These are phyloP conservation scores for Ridgeia piscesae DNA, from an alignment of 1,140 invertebrate species.

Conservation along the genomic window DNA sequence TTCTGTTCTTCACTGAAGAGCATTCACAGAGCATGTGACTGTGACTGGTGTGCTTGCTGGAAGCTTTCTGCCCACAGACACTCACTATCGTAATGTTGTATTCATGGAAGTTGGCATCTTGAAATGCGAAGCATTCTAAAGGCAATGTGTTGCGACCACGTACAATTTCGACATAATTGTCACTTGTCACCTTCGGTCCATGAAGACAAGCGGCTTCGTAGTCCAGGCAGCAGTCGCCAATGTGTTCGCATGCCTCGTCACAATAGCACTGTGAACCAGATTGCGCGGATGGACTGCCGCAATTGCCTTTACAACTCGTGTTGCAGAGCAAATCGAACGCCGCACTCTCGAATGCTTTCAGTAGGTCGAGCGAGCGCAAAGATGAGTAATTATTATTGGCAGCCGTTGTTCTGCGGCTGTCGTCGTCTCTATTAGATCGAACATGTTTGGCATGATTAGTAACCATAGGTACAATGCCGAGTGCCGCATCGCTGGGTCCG, in stretches of 20 bases:
- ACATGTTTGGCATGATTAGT: background rate
- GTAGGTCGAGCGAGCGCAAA: background rate
- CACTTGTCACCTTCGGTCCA: background rate
- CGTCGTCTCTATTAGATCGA: background rate
- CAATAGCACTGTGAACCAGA: background rate
- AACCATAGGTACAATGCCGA: background rate
- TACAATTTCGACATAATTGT: background rate
- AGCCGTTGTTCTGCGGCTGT: background rate
- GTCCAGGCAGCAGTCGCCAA: constrained; percentile 8
- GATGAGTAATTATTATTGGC: background rate
- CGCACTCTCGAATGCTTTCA: background rate
- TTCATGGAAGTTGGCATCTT: background rate
- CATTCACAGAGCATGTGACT: background rate
- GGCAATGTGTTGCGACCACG: background rate
- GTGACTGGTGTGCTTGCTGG: background rate
- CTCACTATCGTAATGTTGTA: background rate
- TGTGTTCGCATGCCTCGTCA: background rate
- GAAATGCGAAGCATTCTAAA: background rate
- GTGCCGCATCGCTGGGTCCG: background rate
- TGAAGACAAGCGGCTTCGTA: constrained; percentile 2
- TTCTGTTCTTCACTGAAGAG: background rate
- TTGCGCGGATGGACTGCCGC: background rate
- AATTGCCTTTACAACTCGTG: background rate
- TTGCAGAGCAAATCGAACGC: background rate
- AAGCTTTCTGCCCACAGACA: background rate